These are phyloP conservation scores for crab-eating macaque (Macaca fascicularis) DNA, from an alignment of 2,113 vertebrate species.

Conservation along the genomic window DNA sequence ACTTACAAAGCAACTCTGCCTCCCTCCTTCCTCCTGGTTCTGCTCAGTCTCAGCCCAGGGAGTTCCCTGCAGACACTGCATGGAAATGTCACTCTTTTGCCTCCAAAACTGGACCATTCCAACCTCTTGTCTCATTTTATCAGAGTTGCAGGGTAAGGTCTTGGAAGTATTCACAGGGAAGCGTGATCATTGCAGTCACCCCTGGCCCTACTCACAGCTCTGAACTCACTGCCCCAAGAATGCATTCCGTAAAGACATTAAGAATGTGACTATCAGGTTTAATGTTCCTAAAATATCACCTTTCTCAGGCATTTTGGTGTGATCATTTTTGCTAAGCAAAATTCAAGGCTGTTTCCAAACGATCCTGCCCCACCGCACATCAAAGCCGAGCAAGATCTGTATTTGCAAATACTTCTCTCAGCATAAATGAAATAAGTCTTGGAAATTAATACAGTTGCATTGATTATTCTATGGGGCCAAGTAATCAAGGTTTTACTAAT, in stretches of 20 bases:
- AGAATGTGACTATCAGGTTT: rapidly evolving
- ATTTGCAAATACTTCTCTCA: not conserved
- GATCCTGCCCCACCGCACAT: not conserved
- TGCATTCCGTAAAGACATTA: rapidly evolving
- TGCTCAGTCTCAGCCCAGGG: too few species aligned
- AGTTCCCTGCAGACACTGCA: not conserved
- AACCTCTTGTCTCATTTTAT: not conserved
- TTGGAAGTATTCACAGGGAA: too few species aligned
- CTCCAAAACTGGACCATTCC: not conserved
- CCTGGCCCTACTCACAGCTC: too few species aligned
- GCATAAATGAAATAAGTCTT: not conserved
- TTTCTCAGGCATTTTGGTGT: not conserved
- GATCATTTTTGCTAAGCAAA: not conserved
- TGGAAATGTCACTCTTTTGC: not conserved
- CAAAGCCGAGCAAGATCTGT: not conserved
- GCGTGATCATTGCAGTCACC: rapidly evolving
- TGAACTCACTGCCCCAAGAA: not conserved
- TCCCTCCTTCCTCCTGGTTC: not conserved
- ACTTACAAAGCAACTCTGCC: rapidly evolving
- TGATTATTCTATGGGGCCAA: not conserved
- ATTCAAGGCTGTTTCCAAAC: not conserved
- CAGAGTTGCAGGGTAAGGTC: not conserved
- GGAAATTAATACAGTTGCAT: not conserved
- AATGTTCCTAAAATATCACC: not conserved
- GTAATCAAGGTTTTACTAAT: not conserved